Evolutionary conservation across 1,140 invertebrate species (phyloP), one percentile per base, ranked within the genome.

Genomic region (Physella acuta): DNA sequence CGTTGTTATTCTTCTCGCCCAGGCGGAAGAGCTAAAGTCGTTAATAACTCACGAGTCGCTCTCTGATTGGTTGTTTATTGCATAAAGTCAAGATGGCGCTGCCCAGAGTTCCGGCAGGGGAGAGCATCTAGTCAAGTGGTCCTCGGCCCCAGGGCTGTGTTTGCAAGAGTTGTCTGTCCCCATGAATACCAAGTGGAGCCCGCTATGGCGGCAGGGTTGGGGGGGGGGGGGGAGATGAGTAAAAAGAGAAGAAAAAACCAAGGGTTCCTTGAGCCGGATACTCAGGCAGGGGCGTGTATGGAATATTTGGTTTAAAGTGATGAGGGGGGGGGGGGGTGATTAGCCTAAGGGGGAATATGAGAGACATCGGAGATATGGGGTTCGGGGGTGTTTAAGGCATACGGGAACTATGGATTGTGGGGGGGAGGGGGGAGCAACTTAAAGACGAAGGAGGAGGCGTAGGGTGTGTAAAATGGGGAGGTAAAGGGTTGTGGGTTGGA

Each of bases 11-110:
- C 56, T 33, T 34, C 17, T 11, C 4, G 30, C 1, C 56, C 36
- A 33, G 30, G 4, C 30, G 56, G 56, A 58, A 58, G 56, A 34
- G 60, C 16, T 44, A 30, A 26, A 62, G 44, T 44, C 30, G 26
- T 34, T 62, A 30, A 5, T 37, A 26, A 26, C 36, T 62, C 60
- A 44, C 60, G 36, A 49, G 60, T 24, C 20, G 1, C 20, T 39
- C 36, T 44, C 34, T 62, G 60, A 62, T 62, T 62, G 60, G 30
- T 30, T 62, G 60, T 62, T 62, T 49, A 62, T 62, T 62, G 60
- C 60, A 62, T 62, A 62, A 62, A 62, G 60, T 62, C 60, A 62
- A 62, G 36, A 62, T 62, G 60, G 60, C 60, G 60, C 34, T 49
- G 36, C 34, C n/a, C 31, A 33, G 4, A 62, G 34, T 44, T 62